phyloP scores from a whole-genome alignment of 2,888 invertebrate genomes.

The Orgyia antiqua region DNA sequence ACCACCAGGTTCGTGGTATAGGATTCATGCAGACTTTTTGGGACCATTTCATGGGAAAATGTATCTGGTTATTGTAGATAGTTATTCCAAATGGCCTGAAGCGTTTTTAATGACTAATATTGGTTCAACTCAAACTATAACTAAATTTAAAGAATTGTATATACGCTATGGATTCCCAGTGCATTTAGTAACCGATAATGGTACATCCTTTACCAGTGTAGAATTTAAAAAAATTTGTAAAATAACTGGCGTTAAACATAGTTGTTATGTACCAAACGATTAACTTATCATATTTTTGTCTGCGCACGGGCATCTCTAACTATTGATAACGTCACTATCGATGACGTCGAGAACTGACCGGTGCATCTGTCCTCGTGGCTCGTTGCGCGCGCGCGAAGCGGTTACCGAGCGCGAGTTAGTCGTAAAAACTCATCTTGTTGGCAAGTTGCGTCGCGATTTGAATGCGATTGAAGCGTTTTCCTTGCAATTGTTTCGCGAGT shows the following conservation, averaged over 20 bases:
- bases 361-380: too few relatives aligned
- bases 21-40: conserved; percentile 4
- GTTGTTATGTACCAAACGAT: too few relatives aligned
- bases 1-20: conserved; percentile 1
- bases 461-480: too few relatives aligned
- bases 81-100: conserved; percentile 2
- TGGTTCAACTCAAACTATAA: background rate
- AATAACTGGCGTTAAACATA: background rate
- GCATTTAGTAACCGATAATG: conserved; percentile 1
- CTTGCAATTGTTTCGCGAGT: too few relatives aligned
- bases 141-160: background rate
- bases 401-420: too few relatives aligned
- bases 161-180: background rate
- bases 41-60: conserved; percentile 1
- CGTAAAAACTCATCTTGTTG: too few relatives aligned
- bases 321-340: too few relatives aligned
- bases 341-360: too few relatives aligned
- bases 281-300: too few relatives aligned
- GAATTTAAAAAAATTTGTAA: background rate
- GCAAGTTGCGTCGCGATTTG: too few relatives aligned
- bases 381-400: too few relatives aligned
- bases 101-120: conserved; percentile 3
- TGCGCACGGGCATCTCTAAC: too few relatives aligned
- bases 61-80: background rate
- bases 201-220: background rate